phyloP scores from a whole-genome alignment of 2,888 invertebrate species.

The Nudaria mundana region DNA sequence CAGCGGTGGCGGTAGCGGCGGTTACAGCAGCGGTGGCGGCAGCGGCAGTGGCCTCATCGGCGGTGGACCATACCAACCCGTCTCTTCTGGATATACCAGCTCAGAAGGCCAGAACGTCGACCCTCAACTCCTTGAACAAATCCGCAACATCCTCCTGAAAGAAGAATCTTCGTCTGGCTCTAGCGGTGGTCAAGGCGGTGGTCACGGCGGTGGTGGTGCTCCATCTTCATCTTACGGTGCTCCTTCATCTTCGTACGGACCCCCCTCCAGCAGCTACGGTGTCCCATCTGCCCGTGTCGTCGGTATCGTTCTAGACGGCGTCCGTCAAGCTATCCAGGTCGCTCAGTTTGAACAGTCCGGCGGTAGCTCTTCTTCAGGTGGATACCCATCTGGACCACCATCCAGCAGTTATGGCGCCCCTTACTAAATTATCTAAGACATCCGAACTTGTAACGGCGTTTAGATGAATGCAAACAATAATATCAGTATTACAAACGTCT shows the following conservation, averaged over 20 bases:
- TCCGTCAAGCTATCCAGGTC: constrained; percentile 93
- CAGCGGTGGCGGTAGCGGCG: constrained; percentile 60
- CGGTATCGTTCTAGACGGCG: constrained; percentile 92
- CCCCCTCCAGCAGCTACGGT: constrained; percentile 80
- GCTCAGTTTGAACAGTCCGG: constrained; percentile 89
- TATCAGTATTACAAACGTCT: constrained; percentile 20
- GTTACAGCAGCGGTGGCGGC: constrained; percentile 55
- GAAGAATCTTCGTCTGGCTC: constrained; percentile 86
- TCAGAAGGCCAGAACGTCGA: constrained; percentile 92
- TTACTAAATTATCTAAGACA: constrained; percentile 56
- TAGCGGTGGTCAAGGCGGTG: constrained; percentile 72
- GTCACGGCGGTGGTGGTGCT: constrained; percentile 79
- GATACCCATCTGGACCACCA: constrained; percentile 79
- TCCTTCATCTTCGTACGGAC: constrained; percentile 82
- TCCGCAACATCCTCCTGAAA: constrained; percentile 91
- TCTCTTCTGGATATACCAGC: constrained; percentile 89
- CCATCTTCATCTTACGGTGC: constrained; percentile 86
- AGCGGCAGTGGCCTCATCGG: constrained; percentile 68
- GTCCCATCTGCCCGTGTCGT: constrained; percentile 83
- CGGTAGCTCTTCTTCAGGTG: constrained; percentile 68
- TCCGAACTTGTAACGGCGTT: constrained; percentile 32
- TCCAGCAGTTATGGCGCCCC: constrained; percentile 86
- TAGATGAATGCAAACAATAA: constrained; percentile 25
- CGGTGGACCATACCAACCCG: constrained; percentile 87
- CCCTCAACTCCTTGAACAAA: constrained; percentile 89